Evolutionary conservation across 2,888 invertebrate species (phyloP), one percentile per base, ranked within the genome.

Genomic region (Plagiodera versicolora): DNA sequence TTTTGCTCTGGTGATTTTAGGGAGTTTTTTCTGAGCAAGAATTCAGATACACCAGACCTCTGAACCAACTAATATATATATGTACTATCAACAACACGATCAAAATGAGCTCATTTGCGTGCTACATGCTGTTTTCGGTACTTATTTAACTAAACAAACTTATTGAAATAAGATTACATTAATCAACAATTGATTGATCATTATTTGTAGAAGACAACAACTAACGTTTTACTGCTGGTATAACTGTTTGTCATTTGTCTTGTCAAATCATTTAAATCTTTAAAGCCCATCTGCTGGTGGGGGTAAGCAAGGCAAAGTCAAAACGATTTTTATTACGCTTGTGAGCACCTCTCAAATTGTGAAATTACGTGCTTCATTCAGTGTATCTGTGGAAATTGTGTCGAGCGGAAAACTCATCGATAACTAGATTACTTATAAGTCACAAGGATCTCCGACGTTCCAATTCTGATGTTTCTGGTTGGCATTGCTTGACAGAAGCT

Each of bases 251-350:
- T n/a, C 46, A 46, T 3, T 10, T 46, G 49, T 49, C 35, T 19
- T 53, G 44, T 52, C 52, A 52, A 35, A 52, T 53, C 44, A 53
- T 53, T 53, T 53, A 53, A 53, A 53, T 53, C 53, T 66, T 66
- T 66, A 66, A 66, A 66, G 56, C 39, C 66, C 63, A 63, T 48
- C 50, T 39, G 20, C 44, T 66, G 59, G 66, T 52, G 66, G 66
- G 65, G 66, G 44, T 39, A 39, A 14, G n/a, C 9, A 20, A 24
- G 24, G 49, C 30, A 16, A 9, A 53, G 53, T 24, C 24, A 24
- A 30, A 53, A 53, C 53, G 53, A 14, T 53, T 39, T 44, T 53
- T 44, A 53, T 53, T 39, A 28, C 30, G 53, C 44, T 18, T 44
- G 44, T 24, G 20, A 44, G 44, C 45, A 45, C 53, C 44, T 53